These are phyloP conservation scores for Chirona hameri DNA, from an alignment of 2,888 invertebrate species.

Conservation along the genomic window DNA sequence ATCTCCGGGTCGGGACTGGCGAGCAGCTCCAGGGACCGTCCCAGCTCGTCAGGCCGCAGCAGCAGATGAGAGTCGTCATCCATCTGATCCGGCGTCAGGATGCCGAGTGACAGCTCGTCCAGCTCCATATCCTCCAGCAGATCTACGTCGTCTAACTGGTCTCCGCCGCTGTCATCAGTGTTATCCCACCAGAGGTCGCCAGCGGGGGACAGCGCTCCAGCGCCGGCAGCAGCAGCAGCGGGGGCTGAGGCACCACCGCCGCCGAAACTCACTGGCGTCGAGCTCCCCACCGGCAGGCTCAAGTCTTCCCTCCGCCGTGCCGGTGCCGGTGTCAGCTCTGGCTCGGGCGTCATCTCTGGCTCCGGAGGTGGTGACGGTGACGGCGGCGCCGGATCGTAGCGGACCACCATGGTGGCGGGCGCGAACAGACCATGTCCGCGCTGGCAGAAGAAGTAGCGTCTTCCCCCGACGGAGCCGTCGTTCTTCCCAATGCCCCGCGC, in stretches of 20 bases:
- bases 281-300: background rate
- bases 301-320: background rate
- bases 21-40: background rate
- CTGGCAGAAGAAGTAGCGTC: slow-evolving; percentile 58
- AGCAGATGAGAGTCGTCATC: slow-evolving; percentile 44
- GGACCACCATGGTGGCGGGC: slow-evolving; percentile 54
- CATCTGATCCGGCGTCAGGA: slow-evolving; percentile 85
- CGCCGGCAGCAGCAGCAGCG: background rate
- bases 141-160: slow-evolving; percentile 29
- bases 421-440: slow-evolving; percentile 60
- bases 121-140: slow-evolving; percentile 56
- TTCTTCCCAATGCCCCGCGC: slow-evolving; percentile 40
- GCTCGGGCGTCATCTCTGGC: background rate
- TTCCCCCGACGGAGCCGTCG: slow-evolving; percentile 40
- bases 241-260: too few species aligned
- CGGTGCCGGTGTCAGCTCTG: background rate
- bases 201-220: background rate
- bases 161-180: background rate
- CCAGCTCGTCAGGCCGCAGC: background rate
- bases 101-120: slow-evolving; percentile 73
- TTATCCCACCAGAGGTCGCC: slow-evolving; percentile 10
- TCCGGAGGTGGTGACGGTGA: background rate
- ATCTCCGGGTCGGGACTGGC: background rate
- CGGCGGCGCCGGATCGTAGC: background rate
- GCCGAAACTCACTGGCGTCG: background rate